These are phyloP conservation scores for Forficula auricularia DNA, from an alignment of 1,140 invertebrate genomes.

Conservation along the genomic window DNA sequence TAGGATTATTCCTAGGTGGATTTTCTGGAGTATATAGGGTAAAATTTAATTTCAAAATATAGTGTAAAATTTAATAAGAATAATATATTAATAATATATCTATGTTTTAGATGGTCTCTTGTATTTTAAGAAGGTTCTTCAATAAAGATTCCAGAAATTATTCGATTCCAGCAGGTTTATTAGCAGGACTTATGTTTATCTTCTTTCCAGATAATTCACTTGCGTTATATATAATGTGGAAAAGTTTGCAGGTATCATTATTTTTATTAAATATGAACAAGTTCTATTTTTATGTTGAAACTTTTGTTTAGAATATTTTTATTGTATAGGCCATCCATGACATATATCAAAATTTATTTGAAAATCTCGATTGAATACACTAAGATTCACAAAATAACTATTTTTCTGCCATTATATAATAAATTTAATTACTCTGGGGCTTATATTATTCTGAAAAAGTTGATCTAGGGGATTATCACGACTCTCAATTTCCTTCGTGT, in stretches of 20 bases:
- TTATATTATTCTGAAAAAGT: too few relatives aligned
- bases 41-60: constrained; percentile 15
- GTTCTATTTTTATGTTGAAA: background rate
- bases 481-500: too few relatives aligned
- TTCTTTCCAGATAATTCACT: constrained; percentile 48
- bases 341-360: too few relatives aligned
- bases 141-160: constrained; percentile 36
- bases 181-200: constrained; percentile 40
- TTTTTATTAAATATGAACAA: constrained; percentile 1
- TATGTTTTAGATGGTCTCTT: constrained; percentile 36
- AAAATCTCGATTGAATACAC: too few relatives aligned
- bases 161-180: constrained; percentile 42
- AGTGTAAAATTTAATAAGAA: constrained; percentile 1
- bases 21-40: constrained; percentile 45
- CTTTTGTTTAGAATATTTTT: too few relatives aligned
- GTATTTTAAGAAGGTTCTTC: constrained; percentile 33
- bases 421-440: too few relatives aligned
- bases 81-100: constrained; percentile 6
- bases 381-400: too few relatives aligned
- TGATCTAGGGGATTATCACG: too few relatives aligned
- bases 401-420: too few relatives aligned
- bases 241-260: constrained; percentile 39
- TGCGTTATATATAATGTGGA: constrained; percentile 53
- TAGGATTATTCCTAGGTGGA: constrained; percentile 42
- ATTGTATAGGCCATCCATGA: too few relatives aligned